Base-by-base conservation (phyloP, 1,140 invertebrate species). In the Scaptomyza hsui region DNA sequence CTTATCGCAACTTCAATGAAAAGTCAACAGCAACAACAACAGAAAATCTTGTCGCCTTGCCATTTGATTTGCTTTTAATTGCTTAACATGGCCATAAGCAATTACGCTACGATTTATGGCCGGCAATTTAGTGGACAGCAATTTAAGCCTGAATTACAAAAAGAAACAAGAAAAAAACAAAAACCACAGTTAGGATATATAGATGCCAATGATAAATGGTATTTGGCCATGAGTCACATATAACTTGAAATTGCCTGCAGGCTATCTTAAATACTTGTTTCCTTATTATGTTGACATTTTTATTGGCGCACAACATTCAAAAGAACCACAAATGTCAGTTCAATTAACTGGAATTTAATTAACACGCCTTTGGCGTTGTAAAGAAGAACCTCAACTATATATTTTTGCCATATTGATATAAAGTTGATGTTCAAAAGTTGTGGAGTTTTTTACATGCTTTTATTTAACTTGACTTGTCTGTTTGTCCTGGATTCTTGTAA, bases 51-150 rank as follows among this genome's bases (percentile, higher is more conserved):
- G 80, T 79, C 63, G 35, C 52, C 49, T 52, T 61, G 51, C 48
- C 41, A 77, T 78, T 81, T 88, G 62, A 75, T 81, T 81, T 71
- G 69, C 21, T 82, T 78, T 82, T 81, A 81, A 81, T 81, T 81
- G 78, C 70, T 41, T 53, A 32, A 55, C 26, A 48, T 48, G 24
- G 32, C 26, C 29, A 21, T 19, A 72, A 75, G 62, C 52, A 79
- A 83, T 75, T 79, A 63, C 41, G 45, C 51, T 37, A 56, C 61
- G 71, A 83, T 83, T 83, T 83, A 83, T 83, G 56, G 68, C 41
- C 19, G 48, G 26, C 80, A 59, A 78, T 83, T 83, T 75, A 79
- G 37, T 68, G 72, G 45, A 68, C 71, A 78, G 60, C 59, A 42
- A 82, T 73, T 60, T 32, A 19, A 68, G 44, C 7, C 13, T 15